Evolutionary conservation across 2,113 vertebrate genomes (phyloP).

Genomic region (Microtus montanus): DNA sequence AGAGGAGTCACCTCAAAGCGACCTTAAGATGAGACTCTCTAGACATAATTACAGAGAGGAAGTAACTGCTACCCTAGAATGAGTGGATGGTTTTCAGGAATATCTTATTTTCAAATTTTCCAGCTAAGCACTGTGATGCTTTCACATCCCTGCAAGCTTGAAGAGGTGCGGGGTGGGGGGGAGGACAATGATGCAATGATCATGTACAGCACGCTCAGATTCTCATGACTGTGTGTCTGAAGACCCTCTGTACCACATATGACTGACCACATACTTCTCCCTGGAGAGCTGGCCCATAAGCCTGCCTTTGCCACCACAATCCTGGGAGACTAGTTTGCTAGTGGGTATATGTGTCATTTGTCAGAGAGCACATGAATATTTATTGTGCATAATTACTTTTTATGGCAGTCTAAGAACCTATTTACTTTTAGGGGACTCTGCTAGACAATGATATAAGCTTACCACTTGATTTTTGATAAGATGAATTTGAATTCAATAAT

Average conservation of each 20-base stretch:
- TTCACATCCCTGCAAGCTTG: neutral
- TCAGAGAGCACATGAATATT: slow-evolving; percentile 18
- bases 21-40: slow-evolving; percentile 69
- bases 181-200: neutral
- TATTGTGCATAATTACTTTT: slow-evolving; percentile 29
- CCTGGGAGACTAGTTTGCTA: neutral
- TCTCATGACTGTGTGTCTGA: neutral
- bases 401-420: neutral
- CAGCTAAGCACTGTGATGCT: slow-evolving; percentile 46
- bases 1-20: slow-evolving; percentile 43
- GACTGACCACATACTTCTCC: neutral
- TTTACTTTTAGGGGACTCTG: neutral
- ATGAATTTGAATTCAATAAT: slow-evolving; percentile 21
- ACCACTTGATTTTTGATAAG: slow-evolving; percentile 32
- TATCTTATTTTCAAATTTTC: slow-evolving; percentile 74
- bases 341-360: neutral
- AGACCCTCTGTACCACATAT: neutral
- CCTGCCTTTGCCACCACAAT: neutral
- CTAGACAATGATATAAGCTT: neutral
- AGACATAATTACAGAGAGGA: slow-evolving; percentile 64
- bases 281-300: neutral
- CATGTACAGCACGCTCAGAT: neutral
- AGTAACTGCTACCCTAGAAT: slow-evolving; percentile 60
- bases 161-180: neutral
- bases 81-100: slow-evolving; percentile 67